These are phyloP conservation scores for Thymelicus sylvestris DNA, from an alignment of 2,888 invertebrate species.

Conservation along the genomic window DNA sequence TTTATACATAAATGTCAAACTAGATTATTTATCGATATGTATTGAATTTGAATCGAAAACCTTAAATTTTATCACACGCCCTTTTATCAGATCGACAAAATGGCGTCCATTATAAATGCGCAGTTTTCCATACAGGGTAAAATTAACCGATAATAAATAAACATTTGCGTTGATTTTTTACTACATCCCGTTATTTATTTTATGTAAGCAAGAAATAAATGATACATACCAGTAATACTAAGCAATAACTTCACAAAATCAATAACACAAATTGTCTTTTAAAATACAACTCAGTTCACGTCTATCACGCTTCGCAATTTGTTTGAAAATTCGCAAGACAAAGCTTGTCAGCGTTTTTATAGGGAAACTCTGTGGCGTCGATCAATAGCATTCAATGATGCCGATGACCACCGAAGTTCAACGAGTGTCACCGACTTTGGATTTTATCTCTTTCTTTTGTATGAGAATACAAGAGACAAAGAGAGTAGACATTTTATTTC, in stretches of 20 bases:
- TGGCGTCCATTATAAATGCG: constrained; percentile 1
- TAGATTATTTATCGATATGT: too few relatives aligned
- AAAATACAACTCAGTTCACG: not conserved
- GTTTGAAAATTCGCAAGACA: not conserved
- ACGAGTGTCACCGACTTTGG: constrained; percentile 1
- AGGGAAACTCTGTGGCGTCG: not conserved
- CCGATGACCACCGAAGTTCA: constrained; percentile 9
- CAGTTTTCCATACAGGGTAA: not conserved
- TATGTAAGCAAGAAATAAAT: not conserved
- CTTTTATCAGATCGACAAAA: not conserved
- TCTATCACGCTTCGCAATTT: not conserved
- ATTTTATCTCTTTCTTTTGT: not conserved
- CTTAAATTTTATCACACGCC: not conserved
- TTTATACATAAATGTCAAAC: not conserved
- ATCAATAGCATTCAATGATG: constrained; percentile 5
- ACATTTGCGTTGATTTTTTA: not conserved
- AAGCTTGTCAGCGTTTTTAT: not conserved
- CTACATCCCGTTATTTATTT: not conserved
- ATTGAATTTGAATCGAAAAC: too few relatives aligned
- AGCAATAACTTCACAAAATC: constrained; percentile 7
- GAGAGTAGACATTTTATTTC: not conserved
- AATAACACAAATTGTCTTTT: not conserved
- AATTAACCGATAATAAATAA: not conserved
- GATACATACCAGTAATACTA: not conserved
- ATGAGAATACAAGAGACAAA: not conserved